Base-by-base conservation (phyloP, 2,888 invertebrate genomes). In the Synergus japonicus region DNA sequence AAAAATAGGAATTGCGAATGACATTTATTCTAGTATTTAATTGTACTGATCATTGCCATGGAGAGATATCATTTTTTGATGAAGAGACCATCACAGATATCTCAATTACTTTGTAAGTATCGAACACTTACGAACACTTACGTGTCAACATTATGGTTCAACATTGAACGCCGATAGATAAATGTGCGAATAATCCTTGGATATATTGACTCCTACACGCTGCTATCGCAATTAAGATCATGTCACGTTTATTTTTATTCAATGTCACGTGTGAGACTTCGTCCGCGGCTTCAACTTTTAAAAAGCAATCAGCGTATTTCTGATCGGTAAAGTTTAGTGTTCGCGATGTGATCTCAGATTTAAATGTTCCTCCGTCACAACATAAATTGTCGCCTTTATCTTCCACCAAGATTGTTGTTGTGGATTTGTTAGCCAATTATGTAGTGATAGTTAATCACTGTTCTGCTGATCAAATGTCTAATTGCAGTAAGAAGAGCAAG, bases 191-290 rank as follows among this genome's bases (percentile, higher is more conserved):
- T 67, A 67, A 67, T 46, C 44, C 67, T 67, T 67, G 67, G 44
- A 67, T 44, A 44, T 44, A 67, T 67, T 7, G 18, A 67, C 66
- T 44, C 43, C 66, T 66, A 66, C 66, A 66, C 18, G 12, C 43
- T 67, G 12, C 18, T 67, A 67, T 67, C 44, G 67, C 22, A 44
- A 67, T 67, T 67, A 67, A 67, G 44, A 67, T 67, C 67, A 67
- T 43, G 67, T 67, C 67, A 67, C 44, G 67, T 67, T 67, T 67
- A 67, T 67, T 67, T 67, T 67, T 67, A 46, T 67, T 67, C 67
- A 46, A 67, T 46, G 67, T 46, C 44, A 67, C 44, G 43, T 43
- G 67, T n/a, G n/a, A 43, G n/a, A 29, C 15, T 15, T 64, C 37
- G 4, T 29, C 29, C 18, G 46, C 9, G 18, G 66, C 67, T 67